Percentiles rank a stretch among this genome's conserved stretches.
These are phyloP conservation scores for Subacronicta megacephala DNA, from an alignment of 2,888 invertebrate species.

Conservation along the genomic window DNA sequence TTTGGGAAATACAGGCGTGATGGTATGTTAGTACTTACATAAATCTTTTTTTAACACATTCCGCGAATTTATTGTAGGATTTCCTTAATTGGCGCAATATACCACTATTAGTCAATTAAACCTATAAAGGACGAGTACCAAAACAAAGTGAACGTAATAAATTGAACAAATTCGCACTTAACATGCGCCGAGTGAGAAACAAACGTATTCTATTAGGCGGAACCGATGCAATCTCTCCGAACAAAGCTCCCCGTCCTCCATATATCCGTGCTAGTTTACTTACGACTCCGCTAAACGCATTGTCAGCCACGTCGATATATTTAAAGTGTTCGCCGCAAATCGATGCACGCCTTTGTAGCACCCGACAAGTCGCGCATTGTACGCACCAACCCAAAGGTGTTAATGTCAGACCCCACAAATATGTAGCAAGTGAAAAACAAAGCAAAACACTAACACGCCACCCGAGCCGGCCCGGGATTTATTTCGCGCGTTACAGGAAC, in stretches of 20 bases:
- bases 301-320: conserved; percentile 72
- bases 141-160: conserved; percentile 47
- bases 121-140: conserved; percentile 11
- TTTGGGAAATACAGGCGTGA: too few relatives aligned
- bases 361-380: conserved; percentile 71
- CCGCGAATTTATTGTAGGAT: too few relatives aligned
- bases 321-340: conserved; percentile 78
- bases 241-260: conserved; percentile 73
- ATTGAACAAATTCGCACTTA: conserved; percentile 46
- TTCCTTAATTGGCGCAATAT: too few relatives aligned
- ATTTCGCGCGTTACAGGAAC: conserved; percentile 71
- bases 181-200: conserved; percentile 59
- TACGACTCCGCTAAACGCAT: conserved; percentile 68
- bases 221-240: conserved; percentile 75
- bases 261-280: conserved; percentile 74
- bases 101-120: conserved; percentile 29
- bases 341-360: conserved; percentile 74
- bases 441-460: conserved; percentile 67
- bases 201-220: conserved; percentile 76
- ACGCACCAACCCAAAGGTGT: conserved; percentile 66
- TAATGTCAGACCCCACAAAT: conserved; percentile 76
- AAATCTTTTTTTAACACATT: too few relatives aligned
- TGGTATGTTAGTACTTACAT: too few relatives aligned
- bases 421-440: conserved; percentile 76
- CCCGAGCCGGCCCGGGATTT: conserved; percentile 68